Percentiles rank a stretch among this genome's conserved stretches.
phyloP scores from a whole-genome alignment of 2,797 vertebrate species.

The Anabas testudineus region DNA sequence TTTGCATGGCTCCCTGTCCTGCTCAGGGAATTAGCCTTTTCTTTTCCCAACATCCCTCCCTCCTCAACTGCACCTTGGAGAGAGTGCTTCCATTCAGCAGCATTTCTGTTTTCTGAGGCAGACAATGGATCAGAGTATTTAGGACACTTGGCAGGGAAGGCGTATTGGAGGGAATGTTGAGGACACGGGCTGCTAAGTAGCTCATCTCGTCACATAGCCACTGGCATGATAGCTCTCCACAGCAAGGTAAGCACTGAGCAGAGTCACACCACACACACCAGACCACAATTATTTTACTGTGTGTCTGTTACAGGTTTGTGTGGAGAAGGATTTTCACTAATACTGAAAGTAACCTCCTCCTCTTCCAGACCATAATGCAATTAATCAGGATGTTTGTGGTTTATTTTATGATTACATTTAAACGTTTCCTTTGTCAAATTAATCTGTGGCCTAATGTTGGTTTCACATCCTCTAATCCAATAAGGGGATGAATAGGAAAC shows the following conservation, averaged over 20 bases:
- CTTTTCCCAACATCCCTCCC: slow-evolving; percentile 57
- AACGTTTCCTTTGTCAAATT: slow-evolving; percentile 53
- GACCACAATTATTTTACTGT: slow-evolving; percentile 25
- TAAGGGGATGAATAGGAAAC: slow-evolving; percentile 55
- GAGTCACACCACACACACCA: slow-evolving; percentile 25
- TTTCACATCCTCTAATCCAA: slow-evolving; percentile 67
- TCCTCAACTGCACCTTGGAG: slow-evolving; percentile 61
- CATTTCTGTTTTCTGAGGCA: slow-evolving; percentile 67
- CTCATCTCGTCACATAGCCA: slow-evolving; percentile 68
- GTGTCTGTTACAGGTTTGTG: slow-evolving; percentile 16
- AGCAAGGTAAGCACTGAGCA: slow-evolving; percentile 68
- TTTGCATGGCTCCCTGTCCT: slow-evolving; percentile 78
- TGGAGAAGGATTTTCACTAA: slow-evolving; percentile 18
- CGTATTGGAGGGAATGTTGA: slow-evolving; percentile 61
- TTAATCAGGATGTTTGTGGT: slow-evolving; percentile 40
- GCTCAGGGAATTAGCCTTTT: slow-evolving; percentile 76
- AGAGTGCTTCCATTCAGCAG: slow-evolving; percentile 62
- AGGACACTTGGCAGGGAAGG: slow-evolving; percentile 79
- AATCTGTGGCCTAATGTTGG: slow-evolving; percentile 63
- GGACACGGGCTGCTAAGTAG: slow-evolving; percentile 70
- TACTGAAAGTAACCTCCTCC: slow-evolving; percentile 19
- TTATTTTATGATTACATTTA: slow-evolving; percentile 52
- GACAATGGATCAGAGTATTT: slow-evolving; percentile 80
- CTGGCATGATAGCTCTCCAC: slow-evolving; percentile 59
- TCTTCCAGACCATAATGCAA: slow-evolving; percentile 49